Conservation (phyloP, 2,113 vertebrate genomes). For the Sterna hirundo region DNA sequence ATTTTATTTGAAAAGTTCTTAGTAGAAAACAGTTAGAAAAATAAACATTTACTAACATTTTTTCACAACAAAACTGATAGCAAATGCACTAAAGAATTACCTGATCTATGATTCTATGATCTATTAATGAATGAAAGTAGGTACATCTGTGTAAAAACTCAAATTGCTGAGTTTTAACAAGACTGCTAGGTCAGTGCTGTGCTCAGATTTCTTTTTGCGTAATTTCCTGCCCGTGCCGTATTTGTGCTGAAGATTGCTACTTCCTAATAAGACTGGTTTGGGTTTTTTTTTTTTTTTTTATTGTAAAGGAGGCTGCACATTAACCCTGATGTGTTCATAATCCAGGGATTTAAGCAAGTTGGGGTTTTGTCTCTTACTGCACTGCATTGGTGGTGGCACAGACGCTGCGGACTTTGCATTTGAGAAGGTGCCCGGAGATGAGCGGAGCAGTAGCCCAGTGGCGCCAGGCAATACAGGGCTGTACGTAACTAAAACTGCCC, state of each 20-base stretch:
- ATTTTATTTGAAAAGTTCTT: slow-evolving; percentile 14
- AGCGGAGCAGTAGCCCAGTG: fast-evolving
- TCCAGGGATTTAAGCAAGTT: background rate
- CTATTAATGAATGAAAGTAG: background rate
- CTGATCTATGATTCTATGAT: background rate
- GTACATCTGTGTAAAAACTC: background rate
- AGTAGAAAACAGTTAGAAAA: slow-evolving; percentile 63
- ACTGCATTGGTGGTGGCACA: background rate
- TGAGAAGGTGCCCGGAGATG: no score
- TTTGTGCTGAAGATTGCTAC: background rate
- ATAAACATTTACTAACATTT: slow-evolving; percentile 12
- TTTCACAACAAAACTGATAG: background rate
- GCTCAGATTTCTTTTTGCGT: background rate
- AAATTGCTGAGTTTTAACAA: background rate
- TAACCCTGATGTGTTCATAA: background rate
- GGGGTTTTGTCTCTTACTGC: background rate
- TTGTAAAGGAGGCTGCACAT: background rate
- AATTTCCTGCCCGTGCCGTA: background rate
- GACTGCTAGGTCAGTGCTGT: background rate
- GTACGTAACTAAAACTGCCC: background rate
- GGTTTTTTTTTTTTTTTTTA: no score
- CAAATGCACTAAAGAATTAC: background rate
- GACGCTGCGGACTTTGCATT: background rate
- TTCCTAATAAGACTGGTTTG: background rate
- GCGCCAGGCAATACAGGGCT: background rate